Evolutionary conservation across 2,888 invertebrate genomes (phyloP), one percentile per base, ranked within the genome.

Genomic region (Ctenicera cuprea): DNA sequence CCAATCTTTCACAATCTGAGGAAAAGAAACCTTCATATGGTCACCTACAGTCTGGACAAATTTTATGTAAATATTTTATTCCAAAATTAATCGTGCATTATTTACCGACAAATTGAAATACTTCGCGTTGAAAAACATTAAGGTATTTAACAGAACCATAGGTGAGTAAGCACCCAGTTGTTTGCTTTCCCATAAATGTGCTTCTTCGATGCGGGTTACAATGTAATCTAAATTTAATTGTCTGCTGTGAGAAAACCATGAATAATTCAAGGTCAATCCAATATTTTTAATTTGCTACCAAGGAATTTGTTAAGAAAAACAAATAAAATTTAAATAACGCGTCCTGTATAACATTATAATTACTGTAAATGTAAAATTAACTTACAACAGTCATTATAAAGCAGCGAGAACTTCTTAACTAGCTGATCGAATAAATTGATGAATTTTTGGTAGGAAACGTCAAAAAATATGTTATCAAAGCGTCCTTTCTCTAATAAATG

Each of bases 141-240:
- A 90, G 0, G 98, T 98, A 80, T 95, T 97, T 0, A 98, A 89
- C 3, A 98, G 89, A 0, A 97, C 97, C 85, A 97, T 95, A 0
- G 98, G 98, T 0, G 97, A 97, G 88, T 97, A 96, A 3, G 97
- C 97, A 14, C 98, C 98, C n/a, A 98, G 89, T 87, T 98, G 97
- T 85, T 96, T 96, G 82, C 96, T 94, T 85, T 98, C 97, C 98
- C 98, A 98, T 73, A 98, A 88, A 86, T 97, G 96, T 85, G 97
- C 97, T 85, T 98, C 98, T 85, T 97, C 97, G 7, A 98, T 96
- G 79, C 97, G 91, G 20, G 97, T 97, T 65, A 97, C 94, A 85
- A 97, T 94, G 86, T 94, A 95, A 88, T 96, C 96, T 95, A 86
- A 14, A 84, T 9, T 33, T 33, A 33, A 7, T 33, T 33, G 4